Conservation (phyloP, 1,140 invertebrate genomes). For the Cyclargus thomasi region DNA sequence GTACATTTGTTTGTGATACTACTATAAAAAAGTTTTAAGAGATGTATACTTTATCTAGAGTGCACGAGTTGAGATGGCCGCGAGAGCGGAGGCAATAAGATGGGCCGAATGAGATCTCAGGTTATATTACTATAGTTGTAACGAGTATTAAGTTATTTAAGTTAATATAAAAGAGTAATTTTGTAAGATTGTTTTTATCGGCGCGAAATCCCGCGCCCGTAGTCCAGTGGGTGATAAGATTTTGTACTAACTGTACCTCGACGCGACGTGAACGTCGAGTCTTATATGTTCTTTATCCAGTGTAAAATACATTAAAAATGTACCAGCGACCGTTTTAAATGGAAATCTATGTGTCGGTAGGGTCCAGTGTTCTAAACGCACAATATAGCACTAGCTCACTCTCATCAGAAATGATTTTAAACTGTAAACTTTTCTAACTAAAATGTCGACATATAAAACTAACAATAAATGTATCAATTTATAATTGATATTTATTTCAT, state of each 20-base stretch:
- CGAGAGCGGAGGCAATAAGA: conserved; percentile 45
- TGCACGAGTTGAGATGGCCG: conserved; percentile 49
- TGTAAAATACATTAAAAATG: conserved; percentile 65
- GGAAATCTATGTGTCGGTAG: conserved; percentile 71
- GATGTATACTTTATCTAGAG: conserved; percentile 64
- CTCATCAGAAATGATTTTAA: conserved; percentile 50
- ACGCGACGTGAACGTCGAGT: conserved; percentile 45
- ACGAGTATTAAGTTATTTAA: conserved; percentile 75
- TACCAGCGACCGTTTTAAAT: conserved; percentile 69
- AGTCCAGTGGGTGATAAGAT: conserved; percentile 53
- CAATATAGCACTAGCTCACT: conserved; percentile 74
- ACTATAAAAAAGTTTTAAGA: conserved; percentile 72
- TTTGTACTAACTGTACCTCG: conserved; percentile 62
- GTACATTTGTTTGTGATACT: conserved; percentile 76
- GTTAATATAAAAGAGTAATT: conserved; percentile 72
- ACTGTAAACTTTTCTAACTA: conserved; percentile 40
- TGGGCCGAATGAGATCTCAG: conserved; percentile 66
- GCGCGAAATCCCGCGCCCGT: conserved; percentile 45
- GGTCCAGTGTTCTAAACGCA: conserved; percentile 73
- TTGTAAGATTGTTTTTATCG: conserved; percentile 71
- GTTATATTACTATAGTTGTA: conserved; percentile 73
- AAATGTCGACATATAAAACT: conserved; percentile 71
- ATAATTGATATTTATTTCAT: conserved; percentile 73
- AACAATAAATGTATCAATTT: conserved; percentile 72
- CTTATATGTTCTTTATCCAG: conserved; percentile 64